Base-by-base conservation (phyloP, 2,888 invertebrate species). In the Apamea crenata region DNA sequence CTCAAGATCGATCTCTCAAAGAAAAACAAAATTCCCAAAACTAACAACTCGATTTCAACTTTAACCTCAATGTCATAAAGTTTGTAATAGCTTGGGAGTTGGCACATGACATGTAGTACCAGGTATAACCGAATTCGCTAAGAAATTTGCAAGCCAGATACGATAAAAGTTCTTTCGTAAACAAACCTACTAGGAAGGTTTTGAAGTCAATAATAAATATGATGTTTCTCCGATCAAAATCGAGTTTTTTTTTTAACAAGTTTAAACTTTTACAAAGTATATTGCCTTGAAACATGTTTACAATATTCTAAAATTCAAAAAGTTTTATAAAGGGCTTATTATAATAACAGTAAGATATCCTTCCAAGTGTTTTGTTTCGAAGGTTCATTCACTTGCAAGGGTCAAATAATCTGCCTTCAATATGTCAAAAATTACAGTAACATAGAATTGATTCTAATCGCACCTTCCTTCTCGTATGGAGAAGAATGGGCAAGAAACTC, bases 131-230 rank as follows among this genome's bases (percentile, higher is more conserved):
- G 29, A 83, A 84, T 87, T 84, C 53, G 18, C 59, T 76, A 80
- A 82, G 83, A 89, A 89, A 89, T 90, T 91, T 89, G 86, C 86
- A 92, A 91, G 84, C 87, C 82, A 87, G 87, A 90, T 89, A 89
- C 87, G 84, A 88, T 88, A 82, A 77, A 85, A 90, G 88, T 88
- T 89, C 74, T 84, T 78, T 83, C 67, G 80, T 82, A 87, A 89
- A 90, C 87, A 91, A 81, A 81, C 85, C 79, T 85, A 86, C 80
- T 80, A 74, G 63, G 72, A 78, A 81, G 79, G 59, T 86, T 87
- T 78, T 84, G 78, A 80, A 78, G 82, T 74, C 87, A 86, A 89
- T 91, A 89, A 81, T 84, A 73, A 89, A 79, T 82, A 70, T 79
- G 47, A 82, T 86, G 80, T 90, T 87, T 80, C 81, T 78, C 7